Percentiles rank a stretch among this genome's conserved stretches.
Conservation (phyloP, 2,113 vertebrate species). For the Telmatochromis sp. region DNA sequence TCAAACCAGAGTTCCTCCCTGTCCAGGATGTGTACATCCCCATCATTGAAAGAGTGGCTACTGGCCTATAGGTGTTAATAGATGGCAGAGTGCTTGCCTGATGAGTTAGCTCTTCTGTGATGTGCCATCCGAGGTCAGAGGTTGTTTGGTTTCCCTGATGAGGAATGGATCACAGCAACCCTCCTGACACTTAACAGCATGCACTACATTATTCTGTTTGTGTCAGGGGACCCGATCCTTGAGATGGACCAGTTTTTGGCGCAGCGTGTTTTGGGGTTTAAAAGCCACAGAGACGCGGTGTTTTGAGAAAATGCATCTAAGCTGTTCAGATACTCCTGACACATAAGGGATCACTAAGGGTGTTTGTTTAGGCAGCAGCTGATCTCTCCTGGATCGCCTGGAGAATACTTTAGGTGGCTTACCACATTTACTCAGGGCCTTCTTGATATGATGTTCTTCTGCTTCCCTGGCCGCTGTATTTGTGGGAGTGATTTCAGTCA, state of each 20-base stretch:
- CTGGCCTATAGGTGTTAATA: not conserved
- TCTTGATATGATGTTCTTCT: not conserved
- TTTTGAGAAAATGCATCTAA: not conserved
- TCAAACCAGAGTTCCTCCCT: not conserved
- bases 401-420: not conserved
- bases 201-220: not conserved
- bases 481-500: not conserved
- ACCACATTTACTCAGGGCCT: not conserved
- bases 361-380: not conserved
- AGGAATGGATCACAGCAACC: not conserved
- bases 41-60: not conserved
- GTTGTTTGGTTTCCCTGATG: not conserved
- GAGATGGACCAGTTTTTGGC: not conserved
- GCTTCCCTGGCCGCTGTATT: not conserved
- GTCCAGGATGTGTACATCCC: not conserved
- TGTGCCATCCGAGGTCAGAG: not conserved
- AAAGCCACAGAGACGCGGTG: accelerated
- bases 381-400: not conserved
- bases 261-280: not conserved
- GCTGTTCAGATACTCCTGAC: not conserved
- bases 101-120: not conserved
- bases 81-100: not conserved
- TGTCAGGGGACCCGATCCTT: not conserved
- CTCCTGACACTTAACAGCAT: not conserved
- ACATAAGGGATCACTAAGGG: not conserved